Conservation (phyloP, 2,888 invertebrate genomes). For the Mimachlamys varia region DNA sequence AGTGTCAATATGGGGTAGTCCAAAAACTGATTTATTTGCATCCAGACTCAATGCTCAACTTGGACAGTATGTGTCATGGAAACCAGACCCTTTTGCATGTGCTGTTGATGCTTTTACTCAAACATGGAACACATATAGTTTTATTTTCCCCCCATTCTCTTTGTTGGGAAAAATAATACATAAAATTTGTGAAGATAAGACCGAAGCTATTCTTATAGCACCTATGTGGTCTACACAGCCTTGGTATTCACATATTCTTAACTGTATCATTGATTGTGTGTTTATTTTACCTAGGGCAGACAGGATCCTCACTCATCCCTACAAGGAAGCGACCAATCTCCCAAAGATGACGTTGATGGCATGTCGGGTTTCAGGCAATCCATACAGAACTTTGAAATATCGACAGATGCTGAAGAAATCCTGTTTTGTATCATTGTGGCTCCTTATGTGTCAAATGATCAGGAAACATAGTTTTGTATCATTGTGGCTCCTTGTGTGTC, state of each 20-base stretch:
- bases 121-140: conserved; percentile 39
- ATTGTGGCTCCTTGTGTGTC: no score
- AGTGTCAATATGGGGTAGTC: conserved; percentile 47
- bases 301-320: neutral
- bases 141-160: no score
- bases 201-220: no score
- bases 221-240: no score
- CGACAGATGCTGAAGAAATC: neutral
- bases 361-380: neutral
- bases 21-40: conserved; percentile 55
- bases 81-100: conserved; percentile 47
- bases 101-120: conserved; percentile 54
- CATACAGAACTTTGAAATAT: neutral
- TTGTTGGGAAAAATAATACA: no score
- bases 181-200: no score
- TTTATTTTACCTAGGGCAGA: neutral
- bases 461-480: no score
- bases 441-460: neutral
- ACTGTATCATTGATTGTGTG: neutral
- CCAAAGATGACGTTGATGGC: neutral
- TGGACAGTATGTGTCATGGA: conserved; percentile 52
- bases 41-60: conserved; percentile 40
- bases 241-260: neutral
- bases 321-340: neutral
- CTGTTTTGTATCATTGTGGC: conserved; percentile 26